Percentiles rank a stretch among this genome's conserved stretches.
Conservation (phyloP, 2,113 vertebrate species). For the Origma solitaria region DNA sequence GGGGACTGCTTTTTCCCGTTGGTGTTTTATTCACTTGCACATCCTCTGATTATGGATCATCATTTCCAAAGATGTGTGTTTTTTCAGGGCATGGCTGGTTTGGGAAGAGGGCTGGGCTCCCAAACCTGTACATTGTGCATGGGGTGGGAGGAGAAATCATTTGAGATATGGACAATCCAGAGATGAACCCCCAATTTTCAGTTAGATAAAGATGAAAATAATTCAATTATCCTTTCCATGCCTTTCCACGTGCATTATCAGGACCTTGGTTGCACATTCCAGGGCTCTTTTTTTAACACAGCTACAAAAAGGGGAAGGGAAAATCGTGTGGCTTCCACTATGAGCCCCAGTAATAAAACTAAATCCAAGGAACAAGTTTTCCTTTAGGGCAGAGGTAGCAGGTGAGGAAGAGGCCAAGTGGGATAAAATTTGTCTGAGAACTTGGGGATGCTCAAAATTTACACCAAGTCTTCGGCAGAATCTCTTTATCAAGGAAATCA, state of each 20-base stretch:
- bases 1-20: not conserved
- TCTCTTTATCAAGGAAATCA: not conserved
- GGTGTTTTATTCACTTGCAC: fast-evolving
- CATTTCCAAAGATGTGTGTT: fast-evolving
- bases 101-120: not conserved
- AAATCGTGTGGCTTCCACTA: not conserved
- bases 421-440: not conserved
- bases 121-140: fast-evolving
- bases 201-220: not conserved
- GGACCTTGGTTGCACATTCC: not conserved
- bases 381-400: not conserved
- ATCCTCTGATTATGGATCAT: fast-evolving
- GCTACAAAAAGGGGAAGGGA: not conserved
- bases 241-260: not conserved
- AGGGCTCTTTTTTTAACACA: not conserved
- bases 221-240: not conserved
- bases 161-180: not conserved
- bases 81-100: not conserved
- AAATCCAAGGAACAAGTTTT: not conserved
- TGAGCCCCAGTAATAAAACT: not conserved
- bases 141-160: not conserved
- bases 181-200: not conserved
- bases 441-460: not conserved
- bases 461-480: not conserved
- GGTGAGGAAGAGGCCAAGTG: not conserved